Evolutionary conservation across 2,888 invertebrate genomes (phyloP), one percentile per base, ranked within the genome.

Genomic region (Lasioglossum marginatum): DNA sequence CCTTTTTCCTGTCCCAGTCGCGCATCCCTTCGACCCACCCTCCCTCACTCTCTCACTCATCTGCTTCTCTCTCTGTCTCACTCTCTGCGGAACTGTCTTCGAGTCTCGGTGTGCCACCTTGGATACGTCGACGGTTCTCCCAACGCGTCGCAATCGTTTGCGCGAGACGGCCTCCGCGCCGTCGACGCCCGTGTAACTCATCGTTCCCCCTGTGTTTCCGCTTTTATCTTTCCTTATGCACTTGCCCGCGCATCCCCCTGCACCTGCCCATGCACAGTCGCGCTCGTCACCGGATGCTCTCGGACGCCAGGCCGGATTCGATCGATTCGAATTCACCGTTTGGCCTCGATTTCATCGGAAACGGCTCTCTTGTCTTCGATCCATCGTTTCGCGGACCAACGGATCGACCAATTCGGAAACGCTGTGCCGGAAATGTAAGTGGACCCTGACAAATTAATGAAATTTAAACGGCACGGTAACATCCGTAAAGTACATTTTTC

Each of bases 101-200:
- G 75, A 75, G 73, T 66, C 77, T 66, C 73, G 57, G 63, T 77
- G 68, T 52, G 52, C 57, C 86, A 70, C 73, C 81, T 77, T 75
- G 75, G 84, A 85, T 83, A 88, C 85, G 90, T 82, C 89, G 79
- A 82, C 80, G 72, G 76, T 81, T 81, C 81, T 80, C 78, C 82
- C 63, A 83, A 79, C 73, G 70, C 81, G 81, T 82, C 87, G 79
- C 78, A 79, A 89, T 79, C 89, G 82, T 83, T 83, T 70, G 68
- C 80, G 45, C 68, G 57, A 77, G 60, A 45, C 75, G 73, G 60
- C 60, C 74, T 60, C 63, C 57, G 60, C 52, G 45, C 77, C 84
- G 76, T 63, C 84, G 72, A 74, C 52, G 74, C 34, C 66, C 77
- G 57, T 73, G 83, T 52, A 75, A 75, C 73, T 60, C 48, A 66